These are phyloP conservation scores for Vesta saturnalis DNA, from an alignment of 2,888 invertebrate species.

Conservation along the genomic window DNA sequence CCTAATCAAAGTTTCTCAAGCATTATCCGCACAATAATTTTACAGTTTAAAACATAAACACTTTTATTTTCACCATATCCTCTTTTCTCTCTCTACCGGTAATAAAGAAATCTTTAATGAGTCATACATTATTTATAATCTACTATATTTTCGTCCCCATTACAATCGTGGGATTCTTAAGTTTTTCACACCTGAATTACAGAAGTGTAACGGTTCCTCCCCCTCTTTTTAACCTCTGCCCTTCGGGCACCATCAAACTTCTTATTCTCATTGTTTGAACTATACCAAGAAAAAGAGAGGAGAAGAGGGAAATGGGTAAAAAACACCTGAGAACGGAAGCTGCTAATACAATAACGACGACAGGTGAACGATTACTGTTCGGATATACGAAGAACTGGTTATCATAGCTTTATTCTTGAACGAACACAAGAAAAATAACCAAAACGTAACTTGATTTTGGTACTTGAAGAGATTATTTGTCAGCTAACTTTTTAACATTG, in stretches of 20 bases:
- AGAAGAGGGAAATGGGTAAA: conserved; percentile 12
- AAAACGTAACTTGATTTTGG: no score
- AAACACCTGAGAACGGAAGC: conserved; percentile 44
- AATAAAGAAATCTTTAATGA: conserved; percentile 37
- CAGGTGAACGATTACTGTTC: conserved; percentile 44
- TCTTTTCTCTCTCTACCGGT: conserved; percentile 15
- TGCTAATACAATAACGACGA: conserved; percentile 41
- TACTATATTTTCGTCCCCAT: conserved; percentile 30
- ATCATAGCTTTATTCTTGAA: neutral
- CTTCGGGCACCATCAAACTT: conserved; percentile 26
- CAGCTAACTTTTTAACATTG: no score
- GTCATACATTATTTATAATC: conserved; percentile 42
- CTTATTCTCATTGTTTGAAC: conserved; percentile 23
- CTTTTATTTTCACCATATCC: conserved; percentile 31
- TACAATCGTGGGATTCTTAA: conserved; percentile 40
- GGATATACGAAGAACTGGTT: conserved; percentile 30
- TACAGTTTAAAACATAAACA: conserved; percentile 8
- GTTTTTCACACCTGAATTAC: conserved; percentile 45
- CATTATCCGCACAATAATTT: neutral
- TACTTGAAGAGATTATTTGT: no score
- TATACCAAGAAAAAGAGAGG: conserved; percentile 2
- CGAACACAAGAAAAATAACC: no score
- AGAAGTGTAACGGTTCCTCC: conserved; percentile 42
- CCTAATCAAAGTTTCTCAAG: neutral
- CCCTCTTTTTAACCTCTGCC: conserved; percentile 42